Percentiles rank a stretch among this genome's conserved stretches.
These are phyloP conservation scores for Drosophila prosaltans DNA, from an alignment of 1,140 invertebrate species.

Conservation along the genomic window DNA sequence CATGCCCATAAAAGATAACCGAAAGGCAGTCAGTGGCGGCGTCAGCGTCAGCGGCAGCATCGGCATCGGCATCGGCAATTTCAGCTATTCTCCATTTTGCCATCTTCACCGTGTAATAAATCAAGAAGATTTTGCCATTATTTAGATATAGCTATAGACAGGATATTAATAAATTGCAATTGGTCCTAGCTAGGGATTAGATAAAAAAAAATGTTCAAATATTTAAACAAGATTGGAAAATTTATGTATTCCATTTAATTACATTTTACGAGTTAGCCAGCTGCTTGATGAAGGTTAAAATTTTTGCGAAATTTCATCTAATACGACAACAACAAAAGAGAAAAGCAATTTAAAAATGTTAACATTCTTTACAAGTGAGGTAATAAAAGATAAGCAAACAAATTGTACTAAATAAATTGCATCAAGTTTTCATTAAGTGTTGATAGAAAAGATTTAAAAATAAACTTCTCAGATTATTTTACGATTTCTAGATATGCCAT, in stretches of 20 bases:
- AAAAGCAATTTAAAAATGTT: too few relatives aligned
- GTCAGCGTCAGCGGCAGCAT: neutral
- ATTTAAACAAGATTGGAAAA: neutral
- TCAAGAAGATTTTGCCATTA: neutral
- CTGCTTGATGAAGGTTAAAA: too few relatives aligned
- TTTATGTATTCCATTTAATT: neutral
- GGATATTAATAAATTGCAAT: neutral
- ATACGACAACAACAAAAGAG: too few relatives aligned
- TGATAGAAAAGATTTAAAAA: too few relatives aligned
- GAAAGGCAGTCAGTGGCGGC: neutral
- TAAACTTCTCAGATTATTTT: too few relatives aligned
- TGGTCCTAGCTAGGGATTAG: neutral
- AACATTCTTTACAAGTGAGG: too few relatives aligned
- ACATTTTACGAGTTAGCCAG: neutral
- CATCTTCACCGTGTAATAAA: neutral
- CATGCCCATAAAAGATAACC: constrained; percentile 5
- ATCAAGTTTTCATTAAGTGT: too few relatives aligned
- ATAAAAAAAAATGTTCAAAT: neutral
- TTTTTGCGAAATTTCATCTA: too few relatives aligned
- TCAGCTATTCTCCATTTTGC: neutral
- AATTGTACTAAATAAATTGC: too few relatives aligned
- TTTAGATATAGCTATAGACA: neutral
- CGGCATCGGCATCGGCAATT: neutral
- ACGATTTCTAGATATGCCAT: too few relatives aligned
- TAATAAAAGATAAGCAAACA: too few relatives aligned